These are phyloP conservation scores for Hermaeophaga mercurialis DNA, from an alignment of 2,888 invertebrate species.

Conservation along the genomic window DNA sequence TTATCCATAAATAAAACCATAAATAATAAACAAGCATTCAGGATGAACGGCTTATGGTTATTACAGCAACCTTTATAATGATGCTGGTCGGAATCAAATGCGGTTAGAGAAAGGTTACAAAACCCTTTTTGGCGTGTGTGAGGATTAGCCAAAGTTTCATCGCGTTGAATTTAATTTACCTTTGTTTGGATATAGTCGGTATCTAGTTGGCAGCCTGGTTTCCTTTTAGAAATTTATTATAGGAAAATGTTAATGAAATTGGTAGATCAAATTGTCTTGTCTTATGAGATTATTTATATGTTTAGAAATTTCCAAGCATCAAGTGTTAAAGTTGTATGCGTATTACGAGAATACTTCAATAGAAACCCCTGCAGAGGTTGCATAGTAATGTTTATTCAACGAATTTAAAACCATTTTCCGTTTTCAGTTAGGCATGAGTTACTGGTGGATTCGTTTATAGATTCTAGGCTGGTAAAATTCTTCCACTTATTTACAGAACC, in stretches of 20 bases:
- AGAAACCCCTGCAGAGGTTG: too few relatives aligned
- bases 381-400: too few relatives aligned
- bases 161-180: neutral
- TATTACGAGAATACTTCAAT: too few relatives aligned
- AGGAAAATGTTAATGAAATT: neutral
- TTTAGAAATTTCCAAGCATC: too few relatives aligned
- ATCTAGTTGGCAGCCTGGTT: neutral
- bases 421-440: too few relatives aligned
- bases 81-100: slow-evolving; percentile 13
- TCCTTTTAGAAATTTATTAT: neutral
- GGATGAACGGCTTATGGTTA: slow-evolving; percentile 16
- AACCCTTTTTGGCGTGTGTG: slow-evolving; percentile 9
- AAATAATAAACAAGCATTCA: slow-evolving; percentile 2
- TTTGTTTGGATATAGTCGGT: neutral
- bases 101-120: slow-evolving; percentile 21
- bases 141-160: neutral
- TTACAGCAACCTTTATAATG: slow-evolving; percentile 17
- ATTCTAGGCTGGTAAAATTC: too few relatives aligned
- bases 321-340: too few relatives aligned
- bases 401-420: too few relatives aligned
- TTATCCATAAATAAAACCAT: slow-evolving; percentile 3
- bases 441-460: too few relatives aligned
- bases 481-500: too few relatives aligned
- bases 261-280: too few relatives aligned
- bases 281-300: too few relatives aligned